Evolutionary conservation across 2,797 vertebrate species (phyloP).

Genomic region (Enteromius treurensis): DNA sequence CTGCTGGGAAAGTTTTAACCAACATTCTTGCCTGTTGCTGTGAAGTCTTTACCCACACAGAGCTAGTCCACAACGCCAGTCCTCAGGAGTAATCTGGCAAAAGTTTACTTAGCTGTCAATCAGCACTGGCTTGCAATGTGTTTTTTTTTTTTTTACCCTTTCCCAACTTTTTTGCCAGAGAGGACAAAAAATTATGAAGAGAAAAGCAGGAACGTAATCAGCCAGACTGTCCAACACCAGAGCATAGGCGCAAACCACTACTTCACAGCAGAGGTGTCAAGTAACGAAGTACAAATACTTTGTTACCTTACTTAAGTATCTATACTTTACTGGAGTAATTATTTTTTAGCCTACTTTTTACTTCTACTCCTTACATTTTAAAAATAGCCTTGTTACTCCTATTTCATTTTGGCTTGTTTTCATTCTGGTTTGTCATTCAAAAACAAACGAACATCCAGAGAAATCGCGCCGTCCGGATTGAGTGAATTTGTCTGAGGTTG

Average conservation of each 20-base stretch:
- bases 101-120: constrained; percentile 14
- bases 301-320: too few species aligned
- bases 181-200: not conserved
- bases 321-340: too few species aligned
- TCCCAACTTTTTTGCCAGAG: not conserved
- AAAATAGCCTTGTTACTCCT: too few species aligned
- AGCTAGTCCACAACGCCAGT: not conserved
- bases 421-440: too few species aligned
- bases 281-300: too few species aligned
- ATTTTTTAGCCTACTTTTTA: too few species aligned
- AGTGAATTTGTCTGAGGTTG: too few species aligned
- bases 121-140: not conserved
- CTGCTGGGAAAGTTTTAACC: constrained; percentile 27
- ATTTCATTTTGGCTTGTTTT: too few species aligned
- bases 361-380: too few species aligned
- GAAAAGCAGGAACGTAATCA: not conserved
- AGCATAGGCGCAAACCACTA: not conserved
- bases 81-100: constrained; percentile 25
- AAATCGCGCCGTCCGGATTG: too few species aligned
- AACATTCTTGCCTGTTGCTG: constrained; percentile 39
- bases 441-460: too few species aligned
- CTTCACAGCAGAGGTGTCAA: too few species aligned
- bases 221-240: not conserved
- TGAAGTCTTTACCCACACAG: constrained; percentile 34
- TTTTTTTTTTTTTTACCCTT: not conserved